Evolutionary conservation across 2,113 vertebrate genomes (phyloP).

Genomic region (Erpornis zantholeuca): DNA sequence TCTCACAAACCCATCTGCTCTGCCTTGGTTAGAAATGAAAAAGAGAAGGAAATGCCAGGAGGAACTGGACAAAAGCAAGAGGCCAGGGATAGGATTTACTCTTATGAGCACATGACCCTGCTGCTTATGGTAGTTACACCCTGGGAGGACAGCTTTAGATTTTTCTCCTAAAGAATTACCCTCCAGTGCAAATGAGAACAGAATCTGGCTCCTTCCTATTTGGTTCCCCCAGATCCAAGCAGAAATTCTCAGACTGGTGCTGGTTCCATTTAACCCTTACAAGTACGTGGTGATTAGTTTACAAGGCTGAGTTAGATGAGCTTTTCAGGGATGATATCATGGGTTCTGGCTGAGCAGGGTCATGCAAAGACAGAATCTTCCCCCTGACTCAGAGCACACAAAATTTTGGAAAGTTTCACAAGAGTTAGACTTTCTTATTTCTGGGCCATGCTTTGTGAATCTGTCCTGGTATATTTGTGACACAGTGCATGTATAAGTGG

Average conservation of each 20-base stretch:
- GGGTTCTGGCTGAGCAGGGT: background rate
- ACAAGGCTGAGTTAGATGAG: background rate
- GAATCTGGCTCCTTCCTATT: background rate
- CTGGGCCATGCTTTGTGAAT: background rate
- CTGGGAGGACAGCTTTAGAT: background rate
- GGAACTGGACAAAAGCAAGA: background rate
- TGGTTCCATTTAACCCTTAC: background rate
- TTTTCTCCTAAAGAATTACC: background rate
- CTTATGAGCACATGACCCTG: background rate
- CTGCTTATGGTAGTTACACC: background rate
- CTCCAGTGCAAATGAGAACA: background rate
- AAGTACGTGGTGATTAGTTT: accelerated
- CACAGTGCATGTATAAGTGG: accelerated
- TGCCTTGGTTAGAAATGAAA: background rate
- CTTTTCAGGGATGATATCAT: background rate
- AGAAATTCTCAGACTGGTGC: background rate
- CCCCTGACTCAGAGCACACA: background rate
- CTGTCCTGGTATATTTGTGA: background rate
- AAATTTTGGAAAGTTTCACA: background rate
- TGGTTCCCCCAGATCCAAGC: background rate
- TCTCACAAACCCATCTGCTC: background rate
- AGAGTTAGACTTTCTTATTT: background rate
- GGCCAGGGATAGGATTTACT: background rate
- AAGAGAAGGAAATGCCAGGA: background rate
- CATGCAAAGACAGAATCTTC: background rate